Conservation (phyloP, 2,797 vertebrate species). For the Spinibarbus caldwelli region DNA sequence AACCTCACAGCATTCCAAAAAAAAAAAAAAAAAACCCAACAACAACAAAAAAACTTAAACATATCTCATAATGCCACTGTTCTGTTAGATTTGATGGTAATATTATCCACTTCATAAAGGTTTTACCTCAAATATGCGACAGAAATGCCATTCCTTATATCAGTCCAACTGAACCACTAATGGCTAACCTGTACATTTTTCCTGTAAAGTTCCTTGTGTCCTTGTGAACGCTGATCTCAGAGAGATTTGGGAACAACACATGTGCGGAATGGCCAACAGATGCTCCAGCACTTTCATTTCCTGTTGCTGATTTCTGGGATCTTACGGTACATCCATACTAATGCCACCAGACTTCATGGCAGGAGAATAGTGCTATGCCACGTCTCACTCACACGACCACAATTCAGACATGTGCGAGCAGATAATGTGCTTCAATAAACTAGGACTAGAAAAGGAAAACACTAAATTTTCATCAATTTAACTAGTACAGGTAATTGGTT, state of each 20-base stretch:
- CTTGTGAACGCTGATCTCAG: conserved; percentile 15
- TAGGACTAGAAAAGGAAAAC: not conserved
- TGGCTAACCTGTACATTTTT: conserved; percentile 6
- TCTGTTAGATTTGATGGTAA: not conserved
- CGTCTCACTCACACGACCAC: conserved; percentile 1
- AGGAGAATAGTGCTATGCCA: conserved; percentile 27
- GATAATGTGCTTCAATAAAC: not conserved
- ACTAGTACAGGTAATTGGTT: not conserved
- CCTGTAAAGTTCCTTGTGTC: not conserved
- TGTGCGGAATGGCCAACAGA: conserved; percentile 50
- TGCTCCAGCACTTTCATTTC: conserved; percentile 58
- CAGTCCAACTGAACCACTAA: not conserved
- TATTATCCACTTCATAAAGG: not conserved
- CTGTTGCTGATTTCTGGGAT: conserved; percentile 44
- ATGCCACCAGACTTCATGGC: conserved; percentile 33
- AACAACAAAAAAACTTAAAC: not conserved
- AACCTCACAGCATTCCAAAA: not conserved
- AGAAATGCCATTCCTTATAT: not conserved
- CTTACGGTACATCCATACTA: conserved; percentile 35
- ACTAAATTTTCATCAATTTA: not conserved
- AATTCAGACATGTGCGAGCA: not conserved
- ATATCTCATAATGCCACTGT: not conserved
- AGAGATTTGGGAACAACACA: conserved; percentile 23
- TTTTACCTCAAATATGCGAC: not conserved
- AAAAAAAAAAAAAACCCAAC: not conserved